Base-by-base conservation (phyloP, 2,113 vertebrate genomes). In the Andinoacara biseriatus region DNA sequence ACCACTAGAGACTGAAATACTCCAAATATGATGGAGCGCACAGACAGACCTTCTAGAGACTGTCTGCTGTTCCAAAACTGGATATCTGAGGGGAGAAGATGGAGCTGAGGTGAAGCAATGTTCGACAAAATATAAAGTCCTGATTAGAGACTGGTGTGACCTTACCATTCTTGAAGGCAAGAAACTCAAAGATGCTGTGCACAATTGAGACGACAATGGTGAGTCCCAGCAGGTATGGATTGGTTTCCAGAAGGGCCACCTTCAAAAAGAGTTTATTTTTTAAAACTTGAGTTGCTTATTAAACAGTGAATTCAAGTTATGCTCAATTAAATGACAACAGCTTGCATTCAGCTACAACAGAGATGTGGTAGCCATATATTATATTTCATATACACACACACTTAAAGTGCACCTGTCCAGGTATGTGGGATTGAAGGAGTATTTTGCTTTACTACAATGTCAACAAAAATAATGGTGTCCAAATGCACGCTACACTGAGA, bases 21-120 rank as follows among this genome's bases (percentile, higher is more conserved):
- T 1, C 98, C 97, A 0, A 99, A 99, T 89, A 97, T 96, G 52
- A 99, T 98, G 0, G 98, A 99, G 63, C 98, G 97, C 67, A 99
- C 98, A 0, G 98, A 99, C 5, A 99, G 95, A 0, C 98, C 98
- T 85, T 99, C 98, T 46, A 99, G 91, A n/a, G 98, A 99, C 80
- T 99, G 98, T 24, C 98, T 95, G 88, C 97, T 99, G 92, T 98
- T 99, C 98, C 98, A 99, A 93, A 99, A 99, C 93, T 99, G 98
- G 94, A 99, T 99, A 59, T 99, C 98, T 99, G 91, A 10, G 63
- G n/a, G 76, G 80, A 84, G 63, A 56, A 82, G 49, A 87, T 1
- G 5, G 10, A 2, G 29, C 5, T 0, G 26, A 56, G 26, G 40
- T 46, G 29, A 81, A 20, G 20, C 14, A 10, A 2, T 22, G 7